Percentiles rank a stretch among this genome's conserved stretches.
Evolutionary conservation across 2,888 invertebrate species (phyloP).

Genomic region (Gari tellinella): DNA sequence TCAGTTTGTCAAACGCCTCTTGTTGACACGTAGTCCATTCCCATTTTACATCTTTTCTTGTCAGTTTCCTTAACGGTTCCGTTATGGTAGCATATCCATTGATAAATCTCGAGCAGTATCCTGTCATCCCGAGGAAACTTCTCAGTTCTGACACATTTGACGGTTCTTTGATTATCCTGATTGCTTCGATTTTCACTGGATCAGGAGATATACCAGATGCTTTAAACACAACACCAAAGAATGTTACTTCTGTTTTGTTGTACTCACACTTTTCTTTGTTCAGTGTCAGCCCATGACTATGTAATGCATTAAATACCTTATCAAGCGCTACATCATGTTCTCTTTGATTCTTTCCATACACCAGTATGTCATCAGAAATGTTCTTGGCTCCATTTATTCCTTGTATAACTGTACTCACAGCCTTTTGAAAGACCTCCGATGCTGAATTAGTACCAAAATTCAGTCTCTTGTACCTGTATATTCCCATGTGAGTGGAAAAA

Average conservation of each 20-base stretch:
- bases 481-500: slow-evolving; percentile 63
- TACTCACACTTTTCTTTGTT: slow-evolving; percentile 78
- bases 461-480: slow-evolving; percentile 60
- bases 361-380: slow-evolving; percentile 83
- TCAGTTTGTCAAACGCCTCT: slow-evolving; percentile 50
- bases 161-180: slow-evolving; percentile 53
- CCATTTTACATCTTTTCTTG: slow-evolving; percentile 54
- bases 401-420: slow-evolving; percentile 78
- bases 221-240: slow-evolving; percentile 47
- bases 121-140: slow-evolving; percentile 69
- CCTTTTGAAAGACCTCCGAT: slow-evolving; percentile 84
- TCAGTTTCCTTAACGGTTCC: slow-evolving; percentile 63
- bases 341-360: slow-evolving; percentile 72
- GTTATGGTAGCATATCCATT: slow-evolving; percentile 57
- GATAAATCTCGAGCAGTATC: slow-evolving; percentile 67
- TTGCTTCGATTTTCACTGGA: slow-evolving; percentile 54
- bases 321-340: slow-evolving; percentile 77
- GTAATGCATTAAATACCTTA: too few relatives aligned
- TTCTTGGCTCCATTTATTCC: slow-evolving; percentile 79
- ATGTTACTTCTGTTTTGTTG: slow-evolving; percentile 46
- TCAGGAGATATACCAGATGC: slow-evolving; percentile 53
- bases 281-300: too few relatives aligned
- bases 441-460: slow-evolving; percentile 80
- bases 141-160: slow-evolving; percentile 57
- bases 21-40: slow-evolving; percentile 55